Conservation (phyloP, 2,888 invertebrate species). For the Ornithoptera alexandrae region DNA sequence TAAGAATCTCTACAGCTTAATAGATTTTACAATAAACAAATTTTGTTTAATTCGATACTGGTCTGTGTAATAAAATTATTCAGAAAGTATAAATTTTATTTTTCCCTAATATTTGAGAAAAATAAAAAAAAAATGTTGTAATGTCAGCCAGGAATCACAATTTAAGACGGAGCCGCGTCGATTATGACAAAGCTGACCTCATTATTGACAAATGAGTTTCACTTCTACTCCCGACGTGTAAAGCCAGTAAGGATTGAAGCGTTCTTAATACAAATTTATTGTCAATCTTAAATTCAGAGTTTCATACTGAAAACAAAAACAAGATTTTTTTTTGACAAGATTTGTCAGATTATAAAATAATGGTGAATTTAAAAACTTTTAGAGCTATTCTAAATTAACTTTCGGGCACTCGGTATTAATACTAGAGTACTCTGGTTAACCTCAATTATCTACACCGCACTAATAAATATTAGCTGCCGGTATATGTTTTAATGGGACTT, state of each 20-base stretch:
- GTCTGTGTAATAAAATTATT: neutral
- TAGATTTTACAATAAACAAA: neutral
- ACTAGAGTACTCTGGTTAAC: neutral
- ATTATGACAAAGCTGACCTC: slow-evolving; percentile 16
- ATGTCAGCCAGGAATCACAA: slow-evolving; percentile 9
- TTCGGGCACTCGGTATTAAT: neutral
- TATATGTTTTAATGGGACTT: neutral
- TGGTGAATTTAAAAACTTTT: too few relatives aligned
- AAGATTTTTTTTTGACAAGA: too few relatives aligned
- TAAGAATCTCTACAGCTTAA: neutral
- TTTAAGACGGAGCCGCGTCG: slow-evolving; percentile 7
- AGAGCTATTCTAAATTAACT: neutral
- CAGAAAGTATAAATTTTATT: neutral
- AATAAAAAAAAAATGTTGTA: neutral
- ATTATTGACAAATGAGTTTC: slow-evolving; percentile 20
- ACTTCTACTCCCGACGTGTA: slow-evolving; percentile 12
- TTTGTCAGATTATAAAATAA: too few relatives aligned
- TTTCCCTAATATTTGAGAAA: neutral
- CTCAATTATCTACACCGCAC: neutral
- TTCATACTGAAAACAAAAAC: too few relatives aligned
- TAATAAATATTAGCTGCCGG: neutral
- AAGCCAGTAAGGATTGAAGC: slow-evolving; percentile 10
- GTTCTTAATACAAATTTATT: slow-evolving; percentile 22
- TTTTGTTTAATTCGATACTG: neutral
- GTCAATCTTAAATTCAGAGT: neutral